Conservation (phyloP, 1,140 invertebrate species). For the Lasioglossum albipes region DNA sequence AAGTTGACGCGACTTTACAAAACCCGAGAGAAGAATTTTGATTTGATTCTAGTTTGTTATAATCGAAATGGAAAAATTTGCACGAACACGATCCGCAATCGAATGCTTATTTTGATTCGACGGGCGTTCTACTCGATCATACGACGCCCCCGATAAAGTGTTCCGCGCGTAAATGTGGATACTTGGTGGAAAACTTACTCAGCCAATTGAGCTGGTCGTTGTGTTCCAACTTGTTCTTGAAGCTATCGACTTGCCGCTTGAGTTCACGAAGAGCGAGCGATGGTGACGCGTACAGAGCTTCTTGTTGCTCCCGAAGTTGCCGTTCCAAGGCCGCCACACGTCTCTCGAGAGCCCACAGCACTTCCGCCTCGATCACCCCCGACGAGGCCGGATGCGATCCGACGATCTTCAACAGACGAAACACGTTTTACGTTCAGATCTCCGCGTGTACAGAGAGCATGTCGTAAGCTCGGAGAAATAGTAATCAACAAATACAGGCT, state of each 20-base stretch:
- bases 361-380: slow-evolving; percentile 80
- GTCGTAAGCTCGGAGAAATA: not conserved
- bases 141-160: too few species aligned
- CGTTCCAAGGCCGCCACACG: slow-evolving; percentile 83
- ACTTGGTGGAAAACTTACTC: slow-evolving; percentile 77
- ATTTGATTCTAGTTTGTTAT: too few species aligned
- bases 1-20: too few species aligned
- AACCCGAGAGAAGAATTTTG: too few species aligned
- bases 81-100: not conserved
- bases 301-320: slow-evolving; percentile 79
- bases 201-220: slow-evolving; percentile 87
- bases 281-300: slow-evolving; percentile 75
- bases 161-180: not conserved
- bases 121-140: not conserved
- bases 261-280: slow-evolving; percentile 82
- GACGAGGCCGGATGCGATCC: slow-evolving; percentile 75
- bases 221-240: slow-evolving; percentile 85
- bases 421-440: not conserved
- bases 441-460: not conserved
- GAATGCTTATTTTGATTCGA: not conserved
- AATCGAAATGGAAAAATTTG: too few species aligned
- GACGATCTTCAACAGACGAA: slow-evolving; percentile 70
- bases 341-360: slow-evolving; percentile 79
- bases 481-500: too few species aligned
- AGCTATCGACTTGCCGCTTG: slow-evolving; percentile 83